Evolutionary conservation across 2,113 vertebrate genomes (phyloP).

Genomic region (Pagrus major): DNA sequence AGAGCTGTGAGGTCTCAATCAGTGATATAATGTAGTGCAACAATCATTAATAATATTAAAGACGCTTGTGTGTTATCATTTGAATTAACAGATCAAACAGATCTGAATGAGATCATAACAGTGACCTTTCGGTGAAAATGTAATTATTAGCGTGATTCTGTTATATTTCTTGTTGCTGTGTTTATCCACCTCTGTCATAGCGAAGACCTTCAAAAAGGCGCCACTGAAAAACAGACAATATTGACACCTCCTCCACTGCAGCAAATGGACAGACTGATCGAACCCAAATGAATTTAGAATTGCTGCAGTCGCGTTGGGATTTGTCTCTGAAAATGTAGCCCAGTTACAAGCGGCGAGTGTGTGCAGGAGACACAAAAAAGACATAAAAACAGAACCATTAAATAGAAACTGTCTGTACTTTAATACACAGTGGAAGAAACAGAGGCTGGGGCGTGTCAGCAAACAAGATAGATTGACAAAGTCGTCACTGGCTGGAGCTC

Average conservation of each 20-base stretch:
- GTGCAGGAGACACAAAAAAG: constrained; percentile 23
- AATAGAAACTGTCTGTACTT: constrained; percentile 45
- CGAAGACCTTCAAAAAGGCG: constrained; percentile 24
- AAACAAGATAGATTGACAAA: constrained; percentile 53
- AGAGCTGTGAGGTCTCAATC: not conserved
- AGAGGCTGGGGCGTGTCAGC: constrained; percentile 39
- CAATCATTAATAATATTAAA: constrained; percentile 3
- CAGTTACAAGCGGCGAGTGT: constrained; percentile 11
- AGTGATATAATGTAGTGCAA: not conserved
- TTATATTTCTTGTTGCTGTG: not conserved
- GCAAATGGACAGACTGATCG: constrained; percentile 40
- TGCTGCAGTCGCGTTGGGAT: constrained; percentile 30
- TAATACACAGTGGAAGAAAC: constrained; percentile 47
- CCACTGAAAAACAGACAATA: constrained; percentile 47
- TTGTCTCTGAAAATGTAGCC: constrained; percentile 36
- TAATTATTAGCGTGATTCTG: constrained; percentile 10
- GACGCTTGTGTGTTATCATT: not conserved
- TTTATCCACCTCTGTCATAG: constrained; percentile 17
- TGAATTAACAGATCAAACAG: not conserved
- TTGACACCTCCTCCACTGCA: constrained; percentile 33
- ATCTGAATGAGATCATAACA: not conserved
- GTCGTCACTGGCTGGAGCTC: constrained; percentile 48
- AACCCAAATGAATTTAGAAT: constrained; percentile 59
- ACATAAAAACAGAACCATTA: constrained; percentile 45
- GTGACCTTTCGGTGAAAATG: not conserved